phyloP scores from a whole-genome alignment of 2,797 vertebrate genomes.

The Anguilla pacifica region DNA sequence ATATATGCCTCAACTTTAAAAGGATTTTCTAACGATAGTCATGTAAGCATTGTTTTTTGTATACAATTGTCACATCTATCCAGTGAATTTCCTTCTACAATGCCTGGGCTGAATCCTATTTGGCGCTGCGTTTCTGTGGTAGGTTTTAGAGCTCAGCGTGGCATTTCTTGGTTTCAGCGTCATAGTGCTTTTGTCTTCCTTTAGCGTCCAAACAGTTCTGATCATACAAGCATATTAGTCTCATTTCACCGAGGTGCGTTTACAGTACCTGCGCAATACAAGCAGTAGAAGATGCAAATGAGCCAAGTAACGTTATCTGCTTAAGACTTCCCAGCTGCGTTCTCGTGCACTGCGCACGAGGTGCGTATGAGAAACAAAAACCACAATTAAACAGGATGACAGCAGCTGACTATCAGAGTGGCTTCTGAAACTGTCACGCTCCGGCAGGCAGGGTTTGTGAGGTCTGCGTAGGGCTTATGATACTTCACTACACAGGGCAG shows the following conservation, averaged over 20 bases:
- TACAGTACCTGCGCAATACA: not conserved
- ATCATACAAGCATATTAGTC: not conserved
- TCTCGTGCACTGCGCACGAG: not conserved
- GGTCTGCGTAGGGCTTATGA: not conserved
- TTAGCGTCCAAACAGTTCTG: not conserved
- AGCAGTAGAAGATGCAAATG: not conserved
- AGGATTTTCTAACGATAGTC: too few species aligned
- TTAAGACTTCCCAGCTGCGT: not conserved
- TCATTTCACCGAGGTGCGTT: not conserved
- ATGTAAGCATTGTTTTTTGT: too few species aligned
- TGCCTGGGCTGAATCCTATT: too few species aligned
- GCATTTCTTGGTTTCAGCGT: too few species aligned
- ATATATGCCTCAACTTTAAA: too few species aligned
- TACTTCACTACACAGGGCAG: not conserved
- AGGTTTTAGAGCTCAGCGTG: too few species aligned
- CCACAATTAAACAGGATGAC: not conserved
- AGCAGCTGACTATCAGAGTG: not conserved
- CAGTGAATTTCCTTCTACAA: too few species aligned
- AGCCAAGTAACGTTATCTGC: not conserved
- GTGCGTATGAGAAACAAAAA: not conserved
- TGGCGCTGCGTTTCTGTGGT: too few species aligned
- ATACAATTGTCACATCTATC: too few species aligned
- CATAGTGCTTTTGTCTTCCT: not conserved
- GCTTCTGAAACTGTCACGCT: not conserved
- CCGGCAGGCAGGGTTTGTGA: not conserved